Evolutionary conservation across 2,113 vertebrate genomes (phyloP).

Genomic region (Balaeniceps rex): DNA sequence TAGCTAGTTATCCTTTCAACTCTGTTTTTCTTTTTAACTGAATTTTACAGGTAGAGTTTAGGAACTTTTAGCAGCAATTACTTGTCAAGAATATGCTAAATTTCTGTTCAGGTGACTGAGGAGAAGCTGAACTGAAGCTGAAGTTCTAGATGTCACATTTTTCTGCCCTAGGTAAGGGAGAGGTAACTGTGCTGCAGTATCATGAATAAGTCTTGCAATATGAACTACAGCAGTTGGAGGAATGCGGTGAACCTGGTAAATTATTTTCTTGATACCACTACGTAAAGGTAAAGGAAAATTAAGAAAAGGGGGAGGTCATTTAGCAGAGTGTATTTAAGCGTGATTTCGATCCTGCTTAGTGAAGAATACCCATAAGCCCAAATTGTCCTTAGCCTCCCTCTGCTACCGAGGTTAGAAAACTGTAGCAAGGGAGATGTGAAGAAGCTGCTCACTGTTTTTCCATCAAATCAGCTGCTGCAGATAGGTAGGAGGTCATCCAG

Average conservation of each 20-base stretch:
- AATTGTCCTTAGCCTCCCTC: neutral
- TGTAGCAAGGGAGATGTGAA: neutral
- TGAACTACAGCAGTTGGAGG: neutral
- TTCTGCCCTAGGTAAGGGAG: neutral
- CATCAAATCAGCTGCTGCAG: neutral
- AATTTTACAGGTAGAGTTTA: neutral
- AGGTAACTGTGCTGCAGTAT: neutral
- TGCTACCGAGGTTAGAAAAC: neutral
- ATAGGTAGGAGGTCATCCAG: neutral
- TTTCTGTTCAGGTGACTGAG: neutral
- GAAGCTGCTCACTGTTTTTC: neutral
- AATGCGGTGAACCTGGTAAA: neutral
- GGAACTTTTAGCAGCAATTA: neutral
- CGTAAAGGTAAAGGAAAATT: neutral
- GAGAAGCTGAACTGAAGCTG: neutral
- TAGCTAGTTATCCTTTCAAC: neutral
- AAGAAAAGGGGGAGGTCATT: neutral
- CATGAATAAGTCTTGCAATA: neutral
- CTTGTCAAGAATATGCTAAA: neutral
- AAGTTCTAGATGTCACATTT: neutral
- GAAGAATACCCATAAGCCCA: neutral
- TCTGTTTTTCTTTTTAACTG: neutral
- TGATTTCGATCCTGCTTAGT: neutral
- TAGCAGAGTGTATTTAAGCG: neutral
- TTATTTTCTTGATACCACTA: neutral